Conservation (phyloP, 2,113 vertebrate species). For the Montifringilla adamsi region DNA sequence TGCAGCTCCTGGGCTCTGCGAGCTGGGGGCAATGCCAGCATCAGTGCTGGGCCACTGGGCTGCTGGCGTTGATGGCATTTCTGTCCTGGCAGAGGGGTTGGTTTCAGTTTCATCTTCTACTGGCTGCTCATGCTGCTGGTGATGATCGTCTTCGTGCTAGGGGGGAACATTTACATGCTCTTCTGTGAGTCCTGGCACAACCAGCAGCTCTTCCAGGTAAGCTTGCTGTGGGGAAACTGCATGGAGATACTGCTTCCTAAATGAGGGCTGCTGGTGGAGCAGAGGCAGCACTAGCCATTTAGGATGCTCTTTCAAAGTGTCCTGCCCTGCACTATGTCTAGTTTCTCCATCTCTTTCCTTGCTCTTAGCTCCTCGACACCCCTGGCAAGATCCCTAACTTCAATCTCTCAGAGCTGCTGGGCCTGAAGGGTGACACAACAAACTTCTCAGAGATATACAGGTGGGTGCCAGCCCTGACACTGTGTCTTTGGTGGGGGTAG, state of each 20-base stretch:
- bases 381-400: slow-evolving; percentile 62
- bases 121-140: slow-evolving; percentile 87
- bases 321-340: neutral
- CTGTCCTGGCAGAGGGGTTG: slow-evolving; percentile 72
- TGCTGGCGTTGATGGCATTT: neutral
- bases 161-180: slow-evolving; percentile 76
- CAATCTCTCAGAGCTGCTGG: slow-evolving; percentile 46
- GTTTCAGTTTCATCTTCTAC: slow-evolving; percentile 86
- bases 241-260: neutral
- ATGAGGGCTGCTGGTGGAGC: neutral
- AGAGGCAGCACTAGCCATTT: neutral
- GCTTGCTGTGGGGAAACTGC: neutral
- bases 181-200: slow-evolving; percentile 78
- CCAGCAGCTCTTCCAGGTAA: slow-evolving; percentile 80
- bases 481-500: neutral
- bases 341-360: neutral
- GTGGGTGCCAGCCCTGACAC: slow-evolving; percentile 55
- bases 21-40: neutral
- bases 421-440: slow-evolving; percentile 40
- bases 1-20: neutral
- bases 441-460: slow-evolving; percentile 73
- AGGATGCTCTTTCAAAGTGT: neutral
- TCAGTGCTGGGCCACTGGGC: fast-evolving
- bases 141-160: slow-evolving; percentile 75
- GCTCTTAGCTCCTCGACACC: slow-evolving; percentile 74